These are phyloP conservation scores for cattle (Bos taurus) DNA, from an alignment of 2,113 vertebrate species.

Conservation along the genomic window ARS-UCD2.0 NC_037356.1:1133001-1133500, in stretches of 20 bases:
- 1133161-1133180: neutral
- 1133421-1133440: neutral
- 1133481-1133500: neutral
- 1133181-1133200: neutral
- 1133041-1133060: neutral
- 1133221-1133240: neutral
- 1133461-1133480: neutral
- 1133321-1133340: neutral
- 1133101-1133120: neutral
- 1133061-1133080: neutral
- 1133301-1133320: neutral
- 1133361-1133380: neutral
- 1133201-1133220: neutral
- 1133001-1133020: slow-evolving; percentile 18
- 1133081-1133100: neutral
- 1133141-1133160: neutral
- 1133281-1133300: neutral
- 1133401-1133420: neutral
- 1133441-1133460: neutral
- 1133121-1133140: neutral
- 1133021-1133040: neutral
- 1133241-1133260: neutral
- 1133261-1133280: neutral
- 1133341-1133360: neutral
- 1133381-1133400: neutral